Base-by-base conservation (phyloP, 2,113 vertebrate genomes). In the Cochlearius cochlearius region DNA sequence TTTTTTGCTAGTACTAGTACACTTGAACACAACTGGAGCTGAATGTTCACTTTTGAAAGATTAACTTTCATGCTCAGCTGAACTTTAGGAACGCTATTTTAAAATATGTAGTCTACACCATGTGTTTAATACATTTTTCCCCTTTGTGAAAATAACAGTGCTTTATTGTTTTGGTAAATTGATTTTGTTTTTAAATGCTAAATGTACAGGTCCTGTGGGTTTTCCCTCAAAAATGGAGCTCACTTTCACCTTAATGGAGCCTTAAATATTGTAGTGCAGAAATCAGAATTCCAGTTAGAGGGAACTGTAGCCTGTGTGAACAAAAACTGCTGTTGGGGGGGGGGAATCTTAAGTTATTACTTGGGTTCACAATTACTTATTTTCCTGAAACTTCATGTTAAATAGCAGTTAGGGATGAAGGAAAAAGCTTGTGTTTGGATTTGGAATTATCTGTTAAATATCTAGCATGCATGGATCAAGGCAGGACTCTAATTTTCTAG, bases 21-120 rank as follows among this genome's bases (percentile, higher is more conserved):
- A 71, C 74, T 90, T 95, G 90, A 91, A 86, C 52, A 89, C 79
- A 93, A 96, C 67, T 92, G 64, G 58, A 94, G 93, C 80, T 73
- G 83, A 96, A 87, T 94, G 80, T 91, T 96, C 94, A 94, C 90
- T 96, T 96, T 92, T 97, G 80, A 95, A 97, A 96, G 84, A 95
- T 91, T 92, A 96, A 78, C 91, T 95, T 97, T 94, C 80, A 90
- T 94, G 94, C 88, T 96, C 58, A 95, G 59, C n/a, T 96, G 93
- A 97, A 96, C 94, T 92, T 90, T n/a, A 95, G 89, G 95, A 96
- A 96, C 9, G 43, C 15, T 87, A 86, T 88, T 95, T 96, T 88
- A 95, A 96, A 96, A 94, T 89, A 88, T 9, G 56, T 90, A 72
- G 66, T 80, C 63, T 86, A 55, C 22, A 45, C 53, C 79, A 53